Conservation (phyloP, 2,888 invertebrate species). For the Tillus elongatus region DNA sequence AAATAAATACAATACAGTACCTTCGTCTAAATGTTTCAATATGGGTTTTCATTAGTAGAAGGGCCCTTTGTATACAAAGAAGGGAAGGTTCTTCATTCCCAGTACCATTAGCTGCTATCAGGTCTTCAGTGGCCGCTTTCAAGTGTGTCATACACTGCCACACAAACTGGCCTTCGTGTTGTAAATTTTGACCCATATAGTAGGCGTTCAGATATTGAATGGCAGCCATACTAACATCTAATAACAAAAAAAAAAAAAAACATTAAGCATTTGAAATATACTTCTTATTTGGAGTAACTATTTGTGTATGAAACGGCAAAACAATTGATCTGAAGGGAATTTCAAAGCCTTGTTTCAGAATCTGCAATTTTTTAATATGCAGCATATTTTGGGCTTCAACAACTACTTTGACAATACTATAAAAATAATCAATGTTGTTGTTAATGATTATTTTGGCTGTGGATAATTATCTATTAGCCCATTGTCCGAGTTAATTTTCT, state of each 20-base stretch:
- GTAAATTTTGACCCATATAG: constrained; percentile 85
- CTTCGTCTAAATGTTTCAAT: constrained; percentile 82
- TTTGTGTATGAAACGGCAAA: no score
- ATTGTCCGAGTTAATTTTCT: no score
- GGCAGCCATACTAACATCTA: constrained; percentile 87
- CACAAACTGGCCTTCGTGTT: constrained; percentile 88
- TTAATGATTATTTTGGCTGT: no score
- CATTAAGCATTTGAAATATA: constrained; percentile 5
- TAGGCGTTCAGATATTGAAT: constrained; percentile 90
- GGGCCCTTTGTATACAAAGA: constrained; percentile 81
- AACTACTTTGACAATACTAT: no score
- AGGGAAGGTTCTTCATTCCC: constrained; percentile 69
- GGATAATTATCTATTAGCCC: no score
- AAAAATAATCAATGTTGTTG: no score
- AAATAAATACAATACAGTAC: constrained; percentile 38
- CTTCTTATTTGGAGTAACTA: no score
- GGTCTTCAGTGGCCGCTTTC: constrained; percentile 69
- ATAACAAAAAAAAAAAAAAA: constrained; percentile 18
- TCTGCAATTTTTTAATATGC: no score
- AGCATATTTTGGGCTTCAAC: no score
- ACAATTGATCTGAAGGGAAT: no score
- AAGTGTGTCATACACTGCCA: constrained; percentile 89
- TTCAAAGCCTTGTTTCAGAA: no score
- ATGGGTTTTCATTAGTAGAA: constrained; percentile 82
- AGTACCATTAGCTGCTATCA: constrained; percentile 41